Evolutionary conservation across 1,140 invertebrate genomes (phyloP).

Genomic region (Stenopsyche tienmushanensis): DNA sequence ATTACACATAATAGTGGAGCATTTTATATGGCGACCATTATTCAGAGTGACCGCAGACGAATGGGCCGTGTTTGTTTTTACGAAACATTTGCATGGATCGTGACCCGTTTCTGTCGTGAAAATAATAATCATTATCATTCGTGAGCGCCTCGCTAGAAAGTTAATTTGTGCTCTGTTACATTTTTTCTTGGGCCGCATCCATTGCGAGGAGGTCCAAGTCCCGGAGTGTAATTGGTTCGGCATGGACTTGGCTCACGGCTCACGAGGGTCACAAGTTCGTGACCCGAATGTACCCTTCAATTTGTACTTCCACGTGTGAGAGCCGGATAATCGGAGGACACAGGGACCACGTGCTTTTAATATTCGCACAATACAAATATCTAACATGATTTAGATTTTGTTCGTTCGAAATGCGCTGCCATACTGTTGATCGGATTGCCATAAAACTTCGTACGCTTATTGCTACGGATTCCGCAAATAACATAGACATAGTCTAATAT

Average conservation of each 20-base stretch:
- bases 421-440: too few relatives aligned
- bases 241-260: constrained; percentile 21
- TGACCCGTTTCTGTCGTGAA: constrained; percentile 5
- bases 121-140: constrained; percentile 23
- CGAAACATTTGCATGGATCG: constrained; percentile 5
- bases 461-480: too few relatives aligned
- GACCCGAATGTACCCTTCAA: constrained; percentile 14
- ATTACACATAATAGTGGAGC: too few relatives aligned
- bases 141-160: constrained; percentile 10
- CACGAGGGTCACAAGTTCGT: constrained; percentile 28
- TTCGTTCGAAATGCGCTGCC: too few relatives aligned
- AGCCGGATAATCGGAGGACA: background rate
- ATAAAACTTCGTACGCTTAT: too few relatives aligned
- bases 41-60: background rate
- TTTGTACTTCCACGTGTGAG: background rate
- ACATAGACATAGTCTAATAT: too few relatives aligned
- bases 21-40: too few relatives aligned
- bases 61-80: constrained; percentile 9
- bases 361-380: too few relatives aligned
- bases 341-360: too few relatives aligned
- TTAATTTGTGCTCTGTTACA: constrained; percentile 18
- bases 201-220: background rate
- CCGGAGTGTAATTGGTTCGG: constrained; percentile 23
- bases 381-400: too few relatives aligned
- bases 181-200: too few relatives aligned